Percentiles rank a stretch among this genome's conserved stretches.
Conservation (phyloP, 2,797 vertebrate species). For the Neopelma chrysocephalum region DNA sequence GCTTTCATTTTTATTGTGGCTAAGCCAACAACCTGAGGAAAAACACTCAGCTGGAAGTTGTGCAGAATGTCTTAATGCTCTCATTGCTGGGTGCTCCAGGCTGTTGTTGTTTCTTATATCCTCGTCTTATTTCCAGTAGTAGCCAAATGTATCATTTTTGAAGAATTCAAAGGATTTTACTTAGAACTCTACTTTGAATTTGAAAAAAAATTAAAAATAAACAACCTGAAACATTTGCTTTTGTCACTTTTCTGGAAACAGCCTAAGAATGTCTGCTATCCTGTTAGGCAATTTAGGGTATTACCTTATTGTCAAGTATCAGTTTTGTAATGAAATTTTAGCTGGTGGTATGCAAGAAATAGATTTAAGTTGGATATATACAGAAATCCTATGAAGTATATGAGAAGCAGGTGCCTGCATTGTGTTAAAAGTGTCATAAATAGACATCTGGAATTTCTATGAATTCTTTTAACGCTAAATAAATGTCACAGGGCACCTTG, state of each 20-base stretch:
- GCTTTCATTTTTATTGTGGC: background rate
- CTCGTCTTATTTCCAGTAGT: background rate
- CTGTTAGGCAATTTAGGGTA: background rate
- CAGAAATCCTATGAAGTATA: background rate
- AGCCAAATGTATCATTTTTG: background rate
- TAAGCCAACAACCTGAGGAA: background rate
- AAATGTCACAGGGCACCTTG: background rate
- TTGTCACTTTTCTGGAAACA: background rate
- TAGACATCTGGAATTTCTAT: background rate
- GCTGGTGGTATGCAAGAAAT: background rate
- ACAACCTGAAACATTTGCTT: rapidly evolving
- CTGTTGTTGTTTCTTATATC: background rate
- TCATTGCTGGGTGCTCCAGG: background rate
- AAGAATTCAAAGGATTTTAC: background rate
- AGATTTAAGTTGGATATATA: background rate
- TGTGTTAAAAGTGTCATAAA: background rate
- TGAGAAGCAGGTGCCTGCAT: background rate
- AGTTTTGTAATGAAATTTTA: background rate
- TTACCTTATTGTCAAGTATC: background rate
- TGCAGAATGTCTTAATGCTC: background rate
- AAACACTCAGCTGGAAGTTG: background rate
- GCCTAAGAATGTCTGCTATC: background rate
- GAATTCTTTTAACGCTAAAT: background rate
- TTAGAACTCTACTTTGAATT: background rate
- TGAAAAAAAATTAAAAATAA: background rate